Evolutionary conservation across 2,888 invertebrate genomes (phyloP).

Genomic region (Andrena marginata): DNA sequence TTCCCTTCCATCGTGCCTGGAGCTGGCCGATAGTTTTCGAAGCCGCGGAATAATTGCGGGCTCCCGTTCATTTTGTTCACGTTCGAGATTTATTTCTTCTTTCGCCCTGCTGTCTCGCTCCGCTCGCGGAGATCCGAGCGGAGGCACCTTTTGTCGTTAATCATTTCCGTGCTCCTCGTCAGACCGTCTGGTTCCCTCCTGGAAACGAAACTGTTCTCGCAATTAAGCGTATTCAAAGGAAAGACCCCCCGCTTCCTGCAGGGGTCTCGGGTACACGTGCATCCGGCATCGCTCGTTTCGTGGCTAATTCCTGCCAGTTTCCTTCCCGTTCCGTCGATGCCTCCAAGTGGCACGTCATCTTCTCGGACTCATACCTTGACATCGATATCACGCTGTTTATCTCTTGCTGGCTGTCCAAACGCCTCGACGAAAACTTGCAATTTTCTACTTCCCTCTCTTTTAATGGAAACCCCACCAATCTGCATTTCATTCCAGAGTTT

Average conservation of each 20-base stretch:
- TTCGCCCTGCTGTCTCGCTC: slow-evolving; percentile 38
- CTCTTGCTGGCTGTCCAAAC: neutral
- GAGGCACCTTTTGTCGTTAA: slow-evolving; percentile 70
- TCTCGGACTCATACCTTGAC: neutral
- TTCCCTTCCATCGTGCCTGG: neutral
- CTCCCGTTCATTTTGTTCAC: slow-evolving; percentile 59
- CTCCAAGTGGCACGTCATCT: slow-evolving; percentile 26
- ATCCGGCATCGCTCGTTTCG: slow-evolving; percentile 65
- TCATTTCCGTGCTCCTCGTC: slow-evolving; percentile 70
- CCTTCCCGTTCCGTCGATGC: slow-evolving; percentile 6
- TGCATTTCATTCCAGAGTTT: neutral
- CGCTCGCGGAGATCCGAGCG: slow-evolving; percentile 43
- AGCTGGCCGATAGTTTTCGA: slow-evolving; percentile 40
- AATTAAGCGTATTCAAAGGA: slow-evolving; percentile 77
- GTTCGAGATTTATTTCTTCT: slow-evolving; percentile 65
- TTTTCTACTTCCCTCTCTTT: neutral
- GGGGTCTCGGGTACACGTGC: slow-evolving; percentile 63
- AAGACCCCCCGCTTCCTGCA: slow-evolving; percentile 59
- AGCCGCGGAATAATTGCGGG: slow-evolving; percentile 60
- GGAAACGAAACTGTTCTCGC: slow-evolving; percentile 75
- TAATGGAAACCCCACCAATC: neutral
- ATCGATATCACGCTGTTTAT: slow-evolving; percentile 14
- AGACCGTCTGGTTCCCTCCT: slow-evolving; percentile 62
- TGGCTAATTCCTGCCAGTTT: slow-evolving; percentile 65
- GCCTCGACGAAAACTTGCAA: neutral